Evolutionary conservation across 2,888 invertebrate genomes (phyloP).

Genomic region (Platycnemis pennipes): DNA sequence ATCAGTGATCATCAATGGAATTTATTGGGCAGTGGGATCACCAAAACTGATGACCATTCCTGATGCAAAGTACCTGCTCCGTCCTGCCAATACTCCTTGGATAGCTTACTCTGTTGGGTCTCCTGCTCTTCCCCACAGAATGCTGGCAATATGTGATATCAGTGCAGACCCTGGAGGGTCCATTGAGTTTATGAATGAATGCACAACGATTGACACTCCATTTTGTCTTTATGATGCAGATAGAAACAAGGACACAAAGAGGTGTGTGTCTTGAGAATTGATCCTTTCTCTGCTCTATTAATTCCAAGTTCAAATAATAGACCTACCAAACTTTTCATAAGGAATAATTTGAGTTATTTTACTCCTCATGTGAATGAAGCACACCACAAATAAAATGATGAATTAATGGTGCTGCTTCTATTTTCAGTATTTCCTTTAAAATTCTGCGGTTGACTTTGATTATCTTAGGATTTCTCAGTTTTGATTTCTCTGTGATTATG

Average conservation of each 20-base stretch:
- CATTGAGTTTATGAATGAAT: conserved; percentile 99
- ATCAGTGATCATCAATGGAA: conserved; percentile 97
- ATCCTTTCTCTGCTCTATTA: too few species aligned
- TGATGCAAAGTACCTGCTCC: conserved; percentile 96
- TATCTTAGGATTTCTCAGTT: too few species aligned
- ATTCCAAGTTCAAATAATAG: too few species aligned
- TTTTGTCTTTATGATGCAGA: conserved; percentile 99
- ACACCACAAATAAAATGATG: too few species aligned
- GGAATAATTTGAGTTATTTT: too few species aligned
- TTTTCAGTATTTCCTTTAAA: too few species aligned
- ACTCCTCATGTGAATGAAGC: too few species aligned
- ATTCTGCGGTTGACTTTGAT: too few species aligned
- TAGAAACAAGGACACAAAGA: conserved; percentile 97
- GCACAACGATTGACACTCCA: conserved; percentile 99
- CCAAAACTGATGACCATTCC: conserved; percentile 98
- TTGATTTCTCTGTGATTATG: too few species aligned
- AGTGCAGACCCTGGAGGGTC: conserved; percentile 99
- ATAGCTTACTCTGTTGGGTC: conserved; percentile 93
- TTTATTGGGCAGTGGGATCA: conserved; percentile 99
- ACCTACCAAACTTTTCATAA: too few species aligned
- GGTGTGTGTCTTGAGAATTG: conserved; percentile 78
- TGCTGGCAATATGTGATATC: conserved; percentile 98
- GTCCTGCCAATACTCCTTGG: conserved; percentile 96
- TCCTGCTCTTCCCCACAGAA: conserved; percentile 92
- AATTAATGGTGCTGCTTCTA: too few species aligned